Base-by-base conservation (phyloP, 2,888 invertebrate species). In the Drosophila niveifrons region DNA sequence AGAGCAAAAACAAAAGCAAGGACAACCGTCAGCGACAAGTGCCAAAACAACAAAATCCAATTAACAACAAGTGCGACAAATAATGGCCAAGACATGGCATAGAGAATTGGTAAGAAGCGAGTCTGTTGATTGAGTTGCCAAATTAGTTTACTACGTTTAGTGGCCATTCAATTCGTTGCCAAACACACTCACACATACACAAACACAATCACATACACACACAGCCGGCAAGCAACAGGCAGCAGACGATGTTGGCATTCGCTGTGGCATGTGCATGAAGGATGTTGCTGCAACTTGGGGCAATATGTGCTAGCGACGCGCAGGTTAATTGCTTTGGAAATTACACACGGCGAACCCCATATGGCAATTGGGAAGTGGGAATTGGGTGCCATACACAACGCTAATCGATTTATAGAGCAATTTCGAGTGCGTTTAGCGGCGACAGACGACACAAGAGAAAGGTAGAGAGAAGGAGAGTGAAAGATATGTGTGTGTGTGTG, bases 311-410 rank as follows among this genome's bases (percentile, higher is more conserved):
- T 11, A 52, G 62, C 66, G 58, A 70, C 68, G 65, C 68, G 73
- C 65, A 72, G 79, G 77, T 77, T 88, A 85, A 85, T 85, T 85
- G 89, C 87, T 83, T 86, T 85, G 77, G 75, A 85, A 84, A 88
- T 85, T 83, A 79, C 87, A 80, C 71, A 75, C 69, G 67, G 59
- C 64, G 43, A 52, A 64, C 53, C 70, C 53, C 70, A 66, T 71
- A 77, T 81, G 78, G 67, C 69, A 71, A 23, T n/a, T 13, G 58
- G 51, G 34, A 51, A 51, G 31, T 51, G 51, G 13, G 18, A 59
- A 43, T 18, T 50, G 39, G 17, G 17, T 43, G 36, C 53, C 58
- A 61, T 66, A 51, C 62, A 51, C 62, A 66, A 62, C 63, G 84
- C 62, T 83, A 86, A 88, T 86, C 83, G 67, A 75, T 71, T 88